These are phyloP conservation scores for Plectropomus leopardus DNA, from an alignment of 2,113 vertebrate species.

Conservation along the genomic window DNA sequence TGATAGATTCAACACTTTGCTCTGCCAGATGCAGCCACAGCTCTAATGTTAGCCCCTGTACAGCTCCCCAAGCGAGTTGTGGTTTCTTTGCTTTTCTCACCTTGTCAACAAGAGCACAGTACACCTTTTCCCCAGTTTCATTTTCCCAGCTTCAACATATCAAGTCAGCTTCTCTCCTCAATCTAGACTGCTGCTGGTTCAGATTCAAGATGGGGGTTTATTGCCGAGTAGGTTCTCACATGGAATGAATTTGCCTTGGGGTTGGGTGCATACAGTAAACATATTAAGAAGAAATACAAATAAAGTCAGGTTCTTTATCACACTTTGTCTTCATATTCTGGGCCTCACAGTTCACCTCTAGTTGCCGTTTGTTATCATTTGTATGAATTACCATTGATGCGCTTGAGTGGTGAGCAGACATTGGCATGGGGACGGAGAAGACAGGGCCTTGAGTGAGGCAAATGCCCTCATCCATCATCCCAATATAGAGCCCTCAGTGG, in stretches of 20 bases:
- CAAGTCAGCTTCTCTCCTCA: not conserved
- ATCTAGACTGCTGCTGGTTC: not conserved
- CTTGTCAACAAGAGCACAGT: not conserved
- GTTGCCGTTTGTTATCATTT: constrained; percentile 75
- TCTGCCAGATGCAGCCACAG: not conserved
- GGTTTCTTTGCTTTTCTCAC: not conserved
- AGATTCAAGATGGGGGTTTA: too few relatives aligned
- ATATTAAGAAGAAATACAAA: too few relatives aligned
- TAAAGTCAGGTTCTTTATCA: constrained; percentile 15
- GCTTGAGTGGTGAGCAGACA: constrained; percentile 69
- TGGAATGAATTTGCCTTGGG: too few relatives aligned
- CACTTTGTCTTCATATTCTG: constrained; percentile 17
- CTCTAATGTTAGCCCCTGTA: not conserved
- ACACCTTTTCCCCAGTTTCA: not conserved
- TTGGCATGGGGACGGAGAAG: constrained; percentile 62
- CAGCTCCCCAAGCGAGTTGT: not conserved
- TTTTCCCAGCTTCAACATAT: not conserved
- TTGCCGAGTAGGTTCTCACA: too few relatives aligned
- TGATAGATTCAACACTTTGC: too few relatives aligned
- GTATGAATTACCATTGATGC: constrained; percentile 73
- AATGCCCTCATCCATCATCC: constrained; percentile 83
- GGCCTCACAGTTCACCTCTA: constrained; percentile 43
- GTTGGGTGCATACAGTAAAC: too few relatives aligned
- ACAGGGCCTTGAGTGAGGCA: constrained; percentile 76
- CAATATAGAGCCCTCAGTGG: constrained; percentile 74